Evolutionary conservation across 2,113 vertebrate species (phyloP).

Genomic region (Pelvicachromis taeniatus): DNA sequence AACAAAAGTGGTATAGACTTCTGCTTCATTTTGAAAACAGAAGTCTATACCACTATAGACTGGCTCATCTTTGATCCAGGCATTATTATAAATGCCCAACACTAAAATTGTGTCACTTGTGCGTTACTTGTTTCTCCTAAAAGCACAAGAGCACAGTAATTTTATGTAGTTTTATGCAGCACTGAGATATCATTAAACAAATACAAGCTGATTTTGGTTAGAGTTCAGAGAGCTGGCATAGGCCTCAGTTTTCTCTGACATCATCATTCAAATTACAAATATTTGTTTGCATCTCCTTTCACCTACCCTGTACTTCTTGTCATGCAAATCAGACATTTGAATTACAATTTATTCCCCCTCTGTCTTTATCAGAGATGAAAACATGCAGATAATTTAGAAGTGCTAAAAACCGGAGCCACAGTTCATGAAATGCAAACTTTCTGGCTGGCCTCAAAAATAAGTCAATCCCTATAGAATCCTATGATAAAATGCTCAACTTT

Average conservation of each 20-base stretch:
- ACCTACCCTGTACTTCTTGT: neutral
- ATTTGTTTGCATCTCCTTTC: fast-evolving
- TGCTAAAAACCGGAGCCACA: neutral
- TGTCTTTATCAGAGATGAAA: neutral
- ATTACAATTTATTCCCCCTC: neutral
- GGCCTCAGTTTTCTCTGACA: neutral
- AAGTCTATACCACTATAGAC: no score
- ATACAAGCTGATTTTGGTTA: neutral
- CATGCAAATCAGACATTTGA: neutral
- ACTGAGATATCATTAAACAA: neutral
- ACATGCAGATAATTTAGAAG: neutral
- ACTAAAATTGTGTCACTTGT: neutral
- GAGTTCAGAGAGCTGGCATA: neutral
- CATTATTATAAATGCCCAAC: neutral
- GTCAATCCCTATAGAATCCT: neutral
- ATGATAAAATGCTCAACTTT: neutral
- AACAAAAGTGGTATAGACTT: neutral
- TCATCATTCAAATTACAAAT: neutral
- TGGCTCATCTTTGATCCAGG: neutral
- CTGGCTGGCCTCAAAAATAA: neutral
- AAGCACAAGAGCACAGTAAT: neutral
- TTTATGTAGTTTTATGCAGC: neutral
- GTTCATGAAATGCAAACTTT: neutral
- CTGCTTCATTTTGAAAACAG: no score
- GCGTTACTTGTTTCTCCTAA: neutral